Conservation (phyloP, 2,888 invertebrate species). For the Caenorhabditis zanzibari region DNA sequence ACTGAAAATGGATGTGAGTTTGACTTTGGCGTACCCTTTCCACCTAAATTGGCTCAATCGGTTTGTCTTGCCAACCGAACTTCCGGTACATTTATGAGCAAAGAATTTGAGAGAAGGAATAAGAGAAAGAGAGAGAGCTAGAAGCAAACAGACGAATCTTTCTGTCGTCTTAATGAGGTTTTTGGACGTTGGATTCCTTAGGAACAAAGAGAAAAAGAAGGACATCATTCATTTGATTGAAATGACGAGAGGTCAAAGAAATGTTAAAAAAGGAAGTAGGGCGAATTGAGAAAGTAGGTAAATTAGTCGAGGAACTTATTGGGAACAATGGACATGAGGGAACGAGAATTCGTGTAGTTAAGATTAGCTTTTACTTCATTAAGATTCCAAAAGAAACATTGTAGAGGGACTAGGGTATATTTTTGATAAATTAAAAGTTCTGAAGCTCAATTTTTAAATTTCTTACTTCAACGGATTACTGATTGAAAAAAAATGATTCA, state of each 20-base stretch:
- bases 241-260: conserved; percentile 18
- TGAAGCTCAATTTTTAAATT: too few species aligned
- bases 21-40: neutral
- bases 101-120: conserved; percentile 9
- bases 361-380: too few species aligned
- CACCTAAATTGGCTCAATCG: conserved; percentile 47
- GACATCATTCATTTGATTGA: conserved; percentile 36
- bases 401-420: too few species aligned
- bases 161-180: conserved; percentile 23
- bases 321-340: neutral
- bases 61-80: conserved; percentile 35
- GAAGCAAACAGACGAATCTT: conserved; percentile 11
- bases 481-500: too few species aligned
- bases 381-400: too few species aligned
- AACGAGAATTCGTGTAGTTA: too few species aligned
- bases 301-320: neutral
- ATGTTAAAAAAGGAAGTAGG: neutral
- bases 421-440: too few species aligned
- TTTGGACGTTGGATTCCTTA: conserved; percentile 5
- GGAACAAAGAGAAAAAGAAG: neutral
- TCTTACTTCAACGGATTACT: too few species aligned
- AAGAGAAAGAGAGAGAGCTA: neutral
- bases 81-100: conserved; percentile 52
- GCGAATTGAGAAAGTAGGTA: conserved; percentile 3
- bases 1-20: conserved; percentile 74